Percentiles rank a stretch among this genome's conserved stretches.
Evolutionary conservation across 2,113 vertebrate species (phyloP).

Genomic region (Megalops atlanticus): DNA sequence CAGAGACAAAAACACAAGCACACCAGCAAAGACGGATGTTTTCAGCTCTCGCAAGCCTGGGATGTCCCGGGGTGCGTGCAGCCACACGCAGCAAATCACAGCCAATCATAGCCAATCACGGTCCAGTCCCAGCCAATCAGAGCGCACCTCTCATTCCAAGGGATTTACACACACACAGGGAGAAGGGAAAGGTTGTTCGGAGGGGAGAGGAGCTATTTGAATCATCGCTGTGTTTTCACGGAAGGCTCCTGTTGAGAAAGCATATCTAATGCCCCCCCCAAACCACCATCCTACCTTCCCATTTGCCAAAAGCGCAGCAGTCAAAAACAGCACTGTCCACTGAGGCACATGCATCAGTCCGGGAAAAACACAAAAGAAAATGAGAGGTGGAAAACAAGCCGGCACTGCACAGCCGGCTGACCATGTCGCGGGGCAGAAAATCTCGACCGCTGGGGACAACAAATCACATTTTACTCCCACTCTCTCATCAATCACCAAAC

Average conservation of each 20-base stretch:
- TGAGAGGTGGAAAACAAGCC: not conserved
- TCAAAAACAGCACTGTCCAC: not conserved
- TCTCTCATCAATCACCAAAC: conserved; percentile 5
- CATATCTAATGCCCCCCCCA: conserved; percentile 10
- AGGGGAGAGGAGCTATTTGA: not conserved
- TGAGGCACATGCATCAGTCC: not conserved
- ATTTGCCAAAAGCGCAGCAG: not conserved
- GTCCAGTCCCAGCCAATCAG: not conserved
- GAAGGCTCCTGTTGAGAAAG: not conserved
- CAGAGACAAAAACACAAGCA: not conserved
- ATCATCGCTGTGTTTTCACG: not conserved
- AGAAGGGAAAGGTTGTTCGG: not conserved
- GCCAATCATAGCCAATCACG: not conserved
- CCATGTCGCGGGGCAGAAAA: not conserved
- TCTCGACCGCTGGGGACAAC: not conserved
- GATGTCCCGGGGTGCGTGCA: conserved; percentile 4
- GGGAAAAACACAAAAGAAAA: not conserved
- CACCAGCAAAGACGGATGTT: not conserved
- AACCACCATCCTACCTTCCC: not conserved
- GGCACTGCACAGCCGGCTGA: not conserved
- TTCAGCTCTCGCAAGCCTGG: not conserved
- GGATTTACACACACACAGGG: conserved; percentile 12
- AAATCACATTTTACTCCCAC: conserved; percentile 16
- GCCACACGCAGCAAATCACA: conserved; percentile 8
- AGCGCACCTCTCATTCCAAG: not conserved